Conservation (phyloP, 1,140 invertebrate species). For the Hyles euphorbiae region DNA sequence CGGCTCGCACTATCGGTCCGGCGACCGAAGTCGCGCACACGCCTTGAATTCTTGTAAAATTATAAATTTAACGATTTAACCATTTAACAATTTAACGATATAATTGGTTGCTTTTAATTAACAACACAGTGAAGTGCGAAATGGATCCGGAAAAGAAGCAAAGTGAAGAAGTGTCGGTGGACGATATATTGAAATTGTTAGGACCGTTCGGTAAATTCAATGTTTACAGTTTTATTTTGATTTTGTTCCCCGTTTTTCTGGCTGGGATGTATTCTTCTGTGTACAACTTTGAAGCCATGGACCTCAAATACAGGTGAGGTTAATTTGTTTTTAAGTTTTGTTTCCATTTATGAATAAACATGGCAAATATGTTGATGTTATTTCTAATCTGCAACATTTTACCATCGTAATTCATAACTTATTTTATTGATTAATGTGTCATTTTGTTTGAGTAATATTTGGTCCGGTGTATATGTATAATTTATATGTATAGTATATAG, state of each 20-base stretch:
- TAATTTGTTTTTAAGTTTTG: too few relatives aligned
- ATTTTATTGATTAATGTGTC: too few relatives aligned
- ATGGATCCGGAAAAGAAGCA: constrained; percentile 62
- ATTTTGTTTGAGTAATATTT: too few relatives aligned
- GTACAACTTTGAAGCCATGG: constrained; percentile 66
- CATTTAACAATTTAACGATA: constrained; percentile 3
- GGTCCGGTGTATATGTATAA: too few relatives aligned
- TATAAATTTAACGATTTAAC: constrained; percentile 8
- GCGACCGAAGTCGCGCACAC: constrained; percentile 24
- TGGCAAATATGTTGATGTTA: too few relatives aligned
- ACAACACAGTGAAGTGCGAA: constrained; percentile 16
- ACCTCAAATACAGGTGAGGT: constrained; percentile 59
- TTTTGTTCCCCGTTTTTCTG: constrained; percentile 58
- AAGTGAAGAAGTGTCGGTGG: constrained; percentile 50
- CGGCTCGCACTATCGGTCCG: constrained; percentile 36
- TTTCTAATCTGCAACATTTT: too few relatives aligned
- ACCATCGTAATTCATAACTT: too few relatives aligned
- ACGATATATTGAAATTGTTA: constrained; percentile 57
- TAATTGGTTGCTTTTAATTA: constrained; percentile 2
- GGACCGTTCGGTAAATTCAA: constrained; percentile 63
- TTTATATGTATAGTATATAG: too few relatives aligned
- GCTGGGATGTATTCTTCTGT: constrained; percentile 66
- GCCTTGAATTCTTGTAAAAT: constrained; percentile 19
- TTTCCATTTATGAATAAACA: too few relatives aligned
- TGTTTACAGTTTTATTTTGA: constrained; percentile 51